Base-by-base conservation (phyloP, 2,888 invertebrate genomes). In the Macrophya annulata region DNA sequence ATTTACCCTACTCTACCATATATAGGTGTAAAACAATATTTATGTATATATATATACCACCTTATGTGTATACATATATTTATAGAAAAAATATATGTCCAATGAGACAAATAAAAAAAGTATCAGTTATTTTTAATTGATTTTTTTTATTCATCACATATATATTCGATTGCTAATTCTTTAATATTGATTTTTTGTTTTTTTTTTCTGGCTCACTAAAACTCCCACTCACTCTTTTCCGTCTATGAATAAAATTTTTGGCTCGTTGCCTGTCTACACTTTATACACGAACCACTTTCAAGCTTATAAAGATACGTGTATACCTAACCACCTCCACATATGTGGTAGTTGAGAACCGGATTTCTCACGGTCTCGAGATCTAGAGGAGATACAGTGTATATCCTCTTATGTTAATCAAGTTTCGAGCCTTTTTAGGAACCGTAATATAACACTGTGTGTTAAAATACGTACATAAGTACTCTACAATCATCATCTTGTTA, bases 351-450 rank as follows among this genome's bases (percentile, higher is more conserved):
- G 9, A 76, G n/a, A 76, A 76, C 76, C 76, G 76, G 76, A 76
- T 76, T 48, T 76, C 21, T 76, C 76, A 76, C 21, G 48, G 43
- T 76, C 76, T 76, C 76, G 25, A 76, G 48, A 43, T 72, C 72
- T 25, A 3, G n/a, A 12, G 45, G 6, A 25, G 62, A 62, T 48
- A 10, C 48, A 55, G 1, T 48, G 10, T 48, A 9, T 48, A 9
- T 62, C 62, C 62, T 25, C 62, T 62, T 25, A 25, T 62, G 25
- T 62, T 62, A 62, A 62, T 62, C 12, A 48, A 76, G 48, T 45
- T 45, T 48, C 48, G 48, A 76, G 40, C 21, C 40, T n/a, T 25
- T 76, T 76, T 48, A 48, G 25, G 21, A 9, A 62, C 62, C 25
- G 25, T 62, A 21, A 21, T 59, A 62, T 62, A 9, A 62, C 12